A percentile compares a stretch with the other conserved stretches of the same genome.
Conservation (phyloP, 2,797 vertebrate genomes). For the Myotis vivesi region DNA sequence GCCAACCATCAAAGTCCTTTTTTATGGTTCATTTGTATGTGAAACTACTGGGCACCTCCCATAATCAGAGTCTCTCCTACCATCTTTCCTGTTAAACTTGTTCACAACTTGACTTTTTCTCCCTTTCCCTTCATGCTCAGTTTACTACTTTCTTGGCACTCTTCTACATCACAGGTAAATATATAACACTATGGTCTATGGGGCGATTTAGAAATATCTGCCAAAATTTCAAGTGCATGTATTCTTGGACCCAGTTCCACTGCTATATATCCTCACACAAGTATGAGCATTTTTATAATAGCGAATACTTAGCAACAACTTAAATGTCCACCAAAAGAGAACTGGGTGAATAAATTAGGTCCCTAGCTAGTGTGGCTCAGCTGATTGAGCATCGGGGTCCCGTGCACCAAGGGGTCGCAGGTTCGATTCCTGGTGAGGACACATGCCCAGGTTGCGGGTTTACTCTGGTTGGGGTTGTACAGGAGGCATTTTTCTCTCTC, state of each 20-base stretch:
- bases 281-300: background rate
- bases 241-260: background rate
- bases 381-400: background rate
- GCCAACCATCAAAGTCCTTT: background rate
- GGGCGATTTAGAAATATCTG: background rate
- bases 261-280: background rate
- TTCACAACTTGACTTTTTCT: slow-evolving; percentile 11
- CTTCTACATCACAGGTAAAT: background rate
- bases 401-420: background rate
- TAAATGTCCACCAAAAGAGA: background rate
- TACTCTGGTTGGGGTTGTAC: background rate
- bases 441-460: background rate
- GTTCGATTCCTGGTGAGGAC: background rate
- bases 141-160: background rate
- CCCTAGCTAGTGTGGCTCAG: background rate
- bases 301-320: background rate
- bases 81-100: background rate
- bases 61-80: background rate
- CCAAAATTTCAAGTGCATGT: background rate
- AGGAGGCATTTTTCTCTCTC: background rate
- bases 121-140: background rate
- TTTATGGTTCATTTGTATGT: background rate
- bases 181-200: background rate
- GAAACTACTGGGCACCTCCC: background rate
- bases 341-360: background rate